Evolutionary conservation across 2,113 vertebrate species (phyloP), one percentile per base, ranked within the genome.

Genomic region (Callorhinus ursinus): DNA sequence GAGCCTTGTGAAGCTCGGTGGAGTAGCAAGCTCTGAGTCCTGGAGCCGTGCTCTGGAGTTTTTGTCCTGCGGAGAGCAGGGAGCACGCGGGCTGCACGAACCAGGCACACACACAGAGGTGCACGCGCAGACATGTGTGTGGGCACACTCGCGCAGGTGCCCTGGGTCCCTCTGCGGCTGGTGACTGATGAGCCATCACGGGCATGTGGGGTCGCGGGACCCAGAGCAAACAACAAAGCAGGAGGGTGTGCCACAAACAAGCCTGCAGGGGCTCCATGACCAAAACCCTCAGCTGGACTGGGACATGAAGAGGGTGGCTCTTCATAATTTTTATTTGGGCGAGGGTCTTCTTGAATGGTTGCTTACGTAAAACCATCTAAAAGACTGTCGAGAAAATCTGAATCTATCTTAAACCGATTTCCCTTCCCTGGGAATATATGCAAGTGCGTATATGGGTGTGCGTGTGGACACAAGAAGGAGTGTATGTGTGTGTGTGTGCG

Each of bases 41-140:
- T 14, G 10, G 39, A 22, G 81, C 26, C 1, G 2, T 81, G 53
- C 42, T 21, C 39, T 12, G n/a, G 13, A 39, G 31, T n/a, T 42
- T 28, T 42, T 39, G 26, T 33, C 81, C 33, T 21, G 24, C 5
- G 0, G 18, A 57, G 42, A 49, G n/a, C 63, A 89, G 72, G 80
- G 69, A 59, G 79, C 59, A 21, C 0, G 5, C 2, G 1, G 0
- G 3, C 71, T 61, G 39, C 26, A 71, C 79, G 51, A 91, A 33
- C 67, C 76, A 31, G 42, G 33, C 16, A 5, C 4, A 7, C 49
- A 80, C 63, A n/a, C 26, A 28, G 24, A 53, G 39, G 36, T 39
- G 5, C n/a, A 53, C 33, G 2, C 2, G 0, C 16, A 39, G 82
- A n/a, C 36, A 15, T 2, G 28, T 12, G 31, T 36, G 24, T 18